Conservation (phyloP, 2,113 vertebrate species). For the Orcinus orca region DNA sequence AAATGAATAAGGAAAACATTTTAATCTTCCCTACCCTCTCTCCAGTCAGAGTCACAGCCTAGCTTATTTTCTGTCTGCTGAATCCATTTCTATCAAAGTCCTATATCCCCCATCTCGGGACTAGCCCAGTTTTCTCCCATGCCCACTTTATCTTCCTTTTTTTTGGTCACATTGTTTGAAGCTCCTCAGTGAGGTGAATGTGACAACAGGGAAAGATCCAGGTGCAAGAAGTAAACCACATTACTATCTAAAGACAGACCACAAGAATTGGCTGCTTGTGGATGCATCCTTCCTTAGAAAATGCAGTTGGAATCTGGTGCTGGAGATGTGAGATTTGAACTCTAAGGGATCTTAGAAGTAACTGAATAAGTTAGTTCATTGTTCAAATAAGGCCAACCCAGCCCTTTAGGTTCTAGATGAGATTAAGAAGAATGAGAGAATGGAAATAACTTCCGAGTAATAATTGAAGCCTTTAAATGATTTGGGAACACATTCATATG, state of each 20-base stretch:
- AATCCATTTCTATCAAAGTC: constrained; percentile 29
- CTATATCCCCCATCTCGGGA: neutral
- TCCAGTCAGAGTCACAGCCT: neutral
- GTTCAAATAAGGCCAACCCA: neutral
- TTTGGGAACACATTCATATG: neutral
- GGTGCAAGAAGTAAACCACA: constrained; percentile 16
- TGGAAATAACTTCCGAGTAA: constrained; percentile 12
- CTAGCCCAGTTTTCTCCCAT: constrained; percentile 3
- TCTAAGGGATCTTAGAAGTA: neutral
- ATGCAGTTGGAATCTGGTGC: constrained; percentile 27
- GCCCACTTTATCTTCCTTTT: constrained; percentile 18
- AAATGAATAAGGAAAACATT: constrained; percentile 26
- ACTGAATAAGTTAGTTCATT: neutral
- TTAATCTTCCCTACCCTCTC: neutral
- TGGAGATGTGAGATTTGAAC: constrained; percentile 24
- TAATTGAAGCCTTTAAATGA: constrained; percentile 27
- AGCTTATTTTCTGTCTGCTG: constrained; percentile 29
- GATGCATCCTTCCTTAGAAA: constrained; percentile 41
- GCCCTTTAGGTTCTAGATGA: constrained; percentile 22
- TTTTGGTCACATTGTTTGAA: constrained; percentile 29
- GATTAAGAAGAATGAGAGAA: constrained; percentile 5
- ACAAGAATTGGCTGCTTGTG: neutral
- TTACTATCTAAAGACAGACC: constrained; percentile 30
- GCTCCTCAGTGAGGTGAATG: neutral
- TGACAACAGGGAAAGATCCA: constrained; percentile 24